Base-by-base conservation (phyloP, 2,888 invertebrate genomes). In the Tuberolachnus salignus region DNA sequence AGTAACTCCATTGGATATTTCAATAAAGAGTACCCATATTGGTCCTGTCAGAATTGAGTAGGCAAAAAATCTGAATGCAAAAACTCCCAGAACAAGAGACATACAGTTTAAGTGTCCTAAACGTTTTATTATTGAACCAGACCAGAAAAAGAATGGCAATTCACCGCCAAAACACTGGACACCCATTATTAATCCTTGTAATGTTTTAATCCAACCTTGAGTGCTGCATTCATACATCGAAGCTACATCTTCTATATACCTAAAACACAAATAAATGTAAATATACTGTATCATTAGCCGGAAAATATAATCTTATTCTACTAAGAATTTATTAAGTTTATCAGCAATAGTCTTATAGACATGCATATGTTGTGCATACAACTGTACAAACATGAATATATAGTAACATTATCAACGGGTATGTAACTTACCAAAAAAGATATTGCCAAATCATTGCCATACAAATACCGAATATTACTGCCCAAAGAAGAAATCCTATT, bases 401-500 rank as follows among this genome's bases (percentile, higher is more conserved):
- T 34, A 34, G 34, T 34, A 34, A n/a, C n/a, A n/a, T n/a, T n/a
- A n/a, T n/a, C 6, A 34, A 34, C 6, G 6, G 3, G 34, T 21
- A 80, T 14, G 23, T 51, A 53, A 69, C 81, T 81, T 84, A 87
- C 92, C 94, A 94, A 84, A 94, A 94, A 0, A 95, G 86, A 84
- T 95, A 97, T 83, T 94, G 91, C 93, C 96, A 96, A 26, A 95
- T 87, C 0, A 95, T 86, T 0, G 93, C 94, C 0, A 94, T 94
- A 83, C 94, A 92, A 82, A 95, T 87, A 0, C 97, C 97, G n/a
- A 67, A 34, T 13, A 59, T 26, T 69, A 78, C 49, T 16, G 78
- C 14, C 91, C 95, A 94, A 21, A 92, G 81, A 80, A 93, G 88
- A 84, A 95, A 96, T 1, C 93, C 86, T 10, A 92, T 84, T 21